Evolutionary conservation across 2,113 vertebrate genomes (phyloP), one percentile per base, ranked within the genome.

Genomic region (Gobiocypris rarus): DNA sequence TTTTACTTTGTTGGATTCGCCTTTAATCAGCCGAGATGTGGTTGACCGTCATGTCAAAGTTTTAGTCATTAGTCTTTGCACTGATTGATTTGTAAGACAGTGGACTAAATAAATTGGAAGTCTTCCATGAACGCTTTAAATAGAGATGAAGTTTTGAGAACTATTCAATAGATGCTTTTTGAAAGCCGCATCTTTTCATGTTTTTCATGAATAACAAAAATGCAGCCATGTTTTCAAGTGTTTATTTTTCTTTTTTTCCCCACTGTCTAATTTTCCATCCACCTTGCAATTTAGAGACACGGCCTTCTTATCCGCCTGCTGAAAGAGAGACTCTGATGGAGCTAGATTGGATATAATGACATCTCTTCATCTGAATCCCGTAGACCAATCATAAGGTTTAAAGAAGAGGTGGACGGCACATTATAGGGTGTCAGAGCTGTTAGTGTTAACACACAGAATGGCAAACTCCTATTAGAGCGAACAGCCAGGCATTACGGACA

Each of bases 401-500:
- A 88, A 85, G 88, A 87, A 85, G 43, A 45, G 71, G 43, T 84
- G 88, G 88, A n/a, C n/a, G n/a, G 6, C 87, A 69, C 84, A 86
- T 81, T 67, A 67, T 88, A 86, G 84, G 24, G 45, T 86, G 84
- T 84, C 81, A 28, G 15, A 10, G 85, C 82, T 85, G 74, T 88
- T 89, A 87, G 87, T 86, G 79, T 87, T 86, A 81, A 82, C 79
- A 86, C 74, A 83, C 48, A 88, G 85, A 86, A 84, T 70, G 70
- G 77, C 81, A 89, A 85, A 90, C 83, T 84, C 82, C 76, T 80
- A 69, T 86, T 85, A 85, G 84, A 87, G 82, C 84, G 88, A 89
- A 91, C 89, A 91, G 83, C 89, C 81, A 88, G 89, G 85, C 89
- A 89, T 91, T 83, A 86, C 77, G 85, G 70, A 76, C 80, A 85